phyloP scores from a whole-genome alignment of 2,797 vertebrate species.

The Ptychobarbus kaznakovi region DNA sequence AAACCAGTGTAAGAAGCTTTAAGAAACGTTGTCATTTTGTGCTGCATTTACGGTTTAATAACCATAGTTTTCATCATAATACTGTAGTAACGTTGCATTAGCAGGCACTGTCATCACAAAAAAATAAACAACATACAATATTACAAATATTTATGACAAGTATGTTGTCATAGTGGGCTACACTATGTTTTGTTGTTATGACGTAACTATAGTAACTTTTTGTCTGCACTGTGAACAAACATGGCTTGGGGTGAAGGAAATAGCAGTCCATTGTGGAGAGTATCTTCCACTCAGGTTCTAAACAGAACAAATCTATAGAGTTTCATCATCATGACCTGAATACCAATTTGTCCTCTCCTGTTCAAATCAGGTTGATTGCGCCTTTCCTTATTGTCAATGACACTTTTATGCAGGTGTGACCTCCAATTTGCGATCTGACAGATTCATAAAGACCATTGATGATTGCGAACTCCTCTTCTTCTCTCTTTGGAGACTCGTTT shows the following conservation, averaged over 20 bases:
- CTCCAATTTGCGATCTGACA: conserved; percentile 27
- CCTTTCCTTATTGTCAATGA: conserved; percentile 23
- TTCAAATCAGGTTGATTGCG: conserved; percentile 25
- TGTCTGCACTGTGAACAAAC: conserved; percentile 7
- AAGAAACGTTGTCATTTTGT: background rate
- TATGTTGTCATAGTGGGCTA: background rate
- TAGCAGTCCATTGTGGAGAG: background rate
- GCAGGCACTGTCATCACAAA: background rate
- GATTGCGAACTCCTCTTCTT: conserved; percentile 25
- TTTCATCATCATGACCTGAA: background rate
- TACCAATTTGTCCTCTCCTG: conserved; percentile 8
- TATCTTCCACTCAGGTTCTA: conserved; percentile 2
- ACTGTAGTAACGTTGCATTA: background rate
- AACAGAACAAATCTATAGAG: background rate
- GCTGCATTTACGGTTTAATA: background rate
- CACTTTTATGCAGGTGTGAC: conserved; percentile 41
- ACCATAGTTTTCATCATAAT: background rate
- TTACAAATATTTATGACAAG: background rate
- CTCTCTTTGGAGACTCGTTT: conserved; percentile 33
- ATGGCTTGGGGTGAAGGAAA: conserved; percentile 18
- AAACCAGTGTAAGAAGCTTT: background rate
- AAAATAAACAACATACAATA: background rate
- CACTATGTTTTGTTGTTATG: background rate
- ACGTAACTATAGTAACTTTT: background rate
- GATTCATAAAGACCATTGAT: conserved; percentile 38